Evolutionary conservation across 1,140 invertebrate genomes (phyloP).

Genomic region (Hetaerina americana): DNA sequence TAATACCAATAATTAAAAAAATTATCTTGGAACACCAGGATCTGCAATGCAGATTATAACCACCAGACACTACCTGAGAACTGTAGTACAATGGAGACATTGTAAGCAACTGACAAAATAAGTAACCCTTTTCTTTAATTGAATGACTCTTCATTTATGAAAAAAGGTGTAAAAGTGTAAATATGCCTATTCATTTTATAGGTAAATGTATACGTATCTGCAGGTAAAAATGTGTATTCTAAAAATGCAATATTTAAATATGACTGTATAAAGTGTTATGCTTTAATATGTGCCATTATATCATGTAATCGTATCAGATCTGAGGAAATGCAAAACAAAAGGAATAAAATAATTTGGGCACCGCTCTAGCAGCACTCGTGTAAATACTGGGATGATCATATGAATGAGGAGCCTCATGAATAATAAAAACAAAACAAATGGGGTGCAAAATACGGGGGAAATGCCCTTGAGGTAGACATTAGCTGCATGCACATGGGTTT

Average conservation of each 20-base stretch:
- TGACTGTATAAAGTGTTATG: not conserved
- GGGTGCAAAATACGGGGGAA: not conserved
- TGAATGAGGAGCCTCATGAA: too few relatives aligned
- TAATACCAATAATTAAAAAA: not conserved
- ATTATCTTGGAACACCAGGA: not conserved
- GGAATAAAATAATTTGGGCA: not conserved
- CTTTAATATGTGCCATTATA: not conserved
- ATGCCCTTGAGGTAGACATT: not conserved
- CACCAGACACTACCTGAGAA: not conserved
- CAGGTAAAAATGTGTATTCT: not conserved
- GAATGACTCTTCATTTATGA: not conserved
- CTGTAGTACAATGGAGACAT: not conserved
- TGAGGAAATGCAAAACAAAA: not conserved
- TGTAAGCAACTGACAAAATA: not conserved
- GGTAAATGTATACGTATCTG: not conserved
- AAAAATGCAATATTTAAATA: not conserved
- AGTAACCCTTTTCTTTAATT: not conserved
- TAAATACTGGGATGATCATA: not conserved
- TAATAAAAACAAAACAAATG: not conserved
- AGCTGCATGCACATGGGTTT: not conserved
- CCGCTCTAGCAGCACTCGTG: not conserved
- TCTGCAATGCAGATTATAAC: not conserved
- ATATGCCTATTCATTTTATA: not conserved
- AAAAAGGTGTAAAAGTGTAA: not conserved
- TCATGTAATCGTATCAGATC: not conserved